A percentile compares a stretch with the other conserved stretches of the same genome.
Conservation (phyloP, 2,888 invertebrate species). For the Thymelicus lineola region DNA sequence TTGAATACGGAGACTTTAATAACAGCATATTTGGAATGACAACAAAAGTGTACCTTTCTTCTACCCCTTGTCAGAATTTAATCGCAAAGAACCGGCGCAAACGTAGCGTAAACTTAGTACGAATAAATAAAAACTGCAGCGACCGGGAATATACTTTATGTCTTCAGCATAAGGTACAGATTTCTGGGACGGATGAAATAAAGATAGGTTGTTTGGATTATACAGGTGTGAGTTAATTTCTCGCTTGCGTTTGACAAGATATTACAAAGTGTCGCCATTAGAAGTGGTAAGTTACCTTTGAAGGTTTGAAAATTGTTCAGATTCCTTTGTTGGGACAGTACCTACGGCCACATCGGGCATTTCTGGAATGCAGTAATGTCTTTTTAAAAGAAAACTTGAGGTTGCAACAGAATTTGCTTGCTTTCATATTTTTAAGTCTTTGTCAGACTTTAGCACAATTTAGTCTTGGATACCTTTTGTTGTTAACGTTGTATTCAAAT, state of each 20-base stretch:
- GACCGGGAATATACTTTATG: conserved; percentile 1
- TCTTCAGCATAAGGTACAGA: neutral
- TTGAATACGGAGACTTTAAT: conserved; percentile 3
- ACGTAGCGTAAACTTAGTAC: conserved; percentile 13
- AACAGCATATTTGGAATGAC: conserved; percentile 3
- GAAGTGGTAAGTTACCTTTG: conserved; percentile 14
- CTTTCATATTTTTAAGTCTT: neutral
- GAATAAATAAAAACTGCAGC: neutral
- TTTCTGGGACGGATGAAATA: neutral
- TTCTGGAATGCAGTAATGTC: conserved; percentile 8
- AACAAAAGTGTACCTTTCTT: conserved; percentile 17
- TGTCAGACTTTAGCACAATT: neutral
- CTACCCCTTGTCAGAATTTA: conserved; percentile 15
- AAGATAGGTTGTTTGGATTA: conserved; percentile 9
- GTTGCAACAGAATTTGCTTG: neutral
- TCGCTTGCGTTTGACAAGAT: conserved; percentile 21
- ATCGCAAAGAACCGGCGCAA: conserved; percentile 22
- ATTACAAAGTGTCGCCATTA: conserved; percentile 23
- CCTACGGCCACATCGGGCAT: neutral
- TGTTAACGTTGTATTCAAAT: neutral
- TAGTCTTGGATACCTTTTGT: neutral
- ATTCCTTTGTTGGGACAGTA: neutral
- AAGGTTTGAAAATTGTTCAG: conserved; percentile 14
- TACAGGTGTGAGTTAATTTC: conserved; percentile 22
- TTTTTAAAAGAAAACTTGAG: conserved; percentile 8